phyloP scores from a whole-genome alignment of 2,113 vertebrate genomes.

The Bagarius yarrelli region DNA sequence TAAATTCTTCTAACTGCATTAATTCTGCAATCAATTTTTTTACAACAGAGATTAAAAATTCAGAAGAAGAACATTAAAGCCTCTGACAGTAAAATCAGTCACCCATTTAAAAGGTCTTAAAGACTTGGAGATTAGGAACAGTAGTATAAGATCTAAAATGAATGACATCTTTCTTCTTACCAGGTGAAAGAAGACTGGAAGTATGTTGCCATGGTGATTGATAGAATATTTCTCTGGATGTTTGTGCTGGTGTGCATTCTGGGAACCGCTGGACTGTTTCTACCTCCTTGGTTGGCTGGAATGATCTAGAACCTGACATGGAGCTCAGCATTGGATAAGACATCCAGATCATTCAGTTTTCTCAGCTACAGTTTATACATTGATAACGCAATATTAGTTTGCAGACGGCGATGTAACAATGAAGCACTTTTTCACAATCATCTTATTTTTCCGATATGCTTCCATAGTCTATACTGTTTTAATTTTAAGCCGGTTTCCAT shows the following conservation, averaged over 20 bases:
- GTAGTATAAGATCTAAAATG: constrained; percentile 53
- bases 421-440: constrained; percentile 16
- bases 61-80: not conserved
- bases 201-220: constrained; percentile 97
- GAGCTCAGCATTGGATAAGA: constrained; percentile 21
- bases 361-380: not conserved
- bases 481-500: not conserved
- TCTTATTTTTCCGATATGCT: constrained; percentile 15
- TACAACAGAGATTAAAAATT: not conserved
- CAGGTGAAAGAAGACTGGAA: constrained; percentile 99
- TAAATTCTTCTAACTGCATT: not conserved
- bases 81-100: constrained; percentile 23
- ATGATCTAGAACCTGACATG: constrained; percentile 81
- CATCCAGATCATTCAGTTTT: constrained; percentile 21
- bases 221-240: constrained; percentile 98
- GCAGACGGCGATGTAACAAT: not conserved
- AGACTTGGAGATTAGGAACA: constrained; percentile 56
- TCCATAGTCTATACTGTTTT: not conserved
- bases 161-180: constrained; percentile 48
- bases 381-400: not conserved
- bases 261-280: constrained; percentile 93
- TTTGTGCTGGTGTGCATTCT: constrained; percentile 93
- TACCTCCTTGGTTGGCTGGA: constrained; percentile 94
- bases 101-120: constrained; percentile 58
- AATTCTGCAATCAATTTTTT: constrained; percentile 16